Conservation (phyloP, 1,140 invertebrate genomes). For the Goniozus legneri region DNA sequence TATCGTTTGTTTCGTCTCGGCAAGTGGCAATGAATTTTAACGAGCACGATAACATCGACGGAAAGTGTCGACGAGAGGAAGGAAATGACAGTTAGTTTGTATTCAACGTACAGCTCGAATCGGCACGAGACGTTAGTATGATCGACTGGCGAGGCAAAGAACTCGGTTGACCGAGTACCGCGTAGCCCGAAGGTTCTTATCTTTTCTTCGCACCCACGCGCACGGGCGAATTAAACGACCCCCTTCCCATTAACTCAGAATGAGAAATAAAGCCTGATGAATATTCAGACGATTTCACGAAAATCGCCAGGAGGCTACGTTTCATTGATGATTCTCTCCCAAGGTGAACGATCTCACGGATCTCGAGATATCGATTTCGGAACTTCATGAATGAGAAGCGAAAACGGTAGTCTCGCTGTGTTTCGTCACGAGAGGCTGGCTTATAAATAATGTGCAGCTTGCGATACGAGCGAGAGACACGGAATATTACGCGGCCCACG, state of each 20-base stretch:
- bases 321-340: no score
- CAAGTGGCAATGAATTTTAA: slow-evolving; percentile 30
- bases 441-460: slow-evolving; percentile 7
- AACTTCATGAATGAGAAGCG: no score
- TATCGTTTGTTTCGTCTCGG: background rate
- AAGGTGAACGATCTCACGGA: no score
- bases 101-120: slow-evolving; percentile 40
- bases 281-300: no score
- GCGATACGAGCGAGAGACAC: slow-evolving; percentile 24
- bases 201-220: slow-evolving; percentile 26
- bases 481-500: slow-evolving; percentile 35
- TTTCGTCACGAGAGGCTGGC: slow-evolving; percentile 21
- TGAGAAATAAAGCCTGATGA: no score
- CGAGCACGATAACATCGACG: slow-evolving; percentile 30
- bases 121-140: no score
- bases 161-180: slow-evolving; percentile 38
- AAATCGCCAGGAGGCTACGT: no score
- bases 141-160: slow-evolving; percentile 30
- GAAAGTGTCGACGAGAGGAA: slow-evolving; percentile 44
- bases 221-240: slow-evolving; percentile 30
- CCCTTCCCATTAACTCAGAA: no score
- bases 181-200: slow-evolving; percentile 16
- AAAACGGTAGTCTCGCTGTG: slow-evolving; percentile 5
- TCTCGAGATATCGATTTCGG: no score
- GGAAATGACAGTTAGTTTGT: slow-evolving; percentile 44